Base-by-base conservation (phyloP, 2,888 invertebrate species). In the Polydesmus complanatus region DNA sequence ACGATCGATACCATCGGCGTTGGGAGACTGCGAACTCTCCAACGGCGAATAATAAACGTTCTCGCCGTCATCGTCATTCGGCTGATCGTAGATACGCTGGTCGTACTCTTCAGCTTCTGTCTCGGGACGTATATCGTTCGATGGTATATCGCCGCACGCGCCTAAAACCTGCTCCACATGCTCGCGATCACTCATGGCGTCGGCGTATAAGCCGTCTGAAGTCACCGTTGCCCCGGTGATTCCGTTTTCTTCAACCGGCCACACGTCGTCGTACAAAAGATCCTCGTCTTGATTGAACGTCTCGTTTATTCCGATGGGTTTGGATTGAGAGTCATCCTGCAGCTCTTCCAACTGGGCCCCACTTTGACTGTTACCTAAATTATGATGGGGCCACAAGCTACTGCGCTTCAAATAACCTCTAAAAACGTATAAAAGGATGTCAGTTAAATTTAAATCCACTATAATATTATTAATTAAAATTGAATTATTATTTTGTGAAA, bases 21-120 rank as follows among this genome's bases (percentile, higher is more conserved):
- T 57, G 1, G 23, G 11, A 2, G 14, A 23, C 18, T 49, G 25
- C 57, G 21, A 22, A 26, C 23, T 22, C 18, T 58, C 58, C 3
- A 52, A 21, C 3, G 58, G 58, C 26, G 58, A 51, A 27, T 58
- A 58, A 52, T 58, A 58, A 3, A 58, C 58, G 52, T 58, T 47
- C 19, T 58, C 58, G 3, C 22, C 54, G 11, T 54, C 27, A 22
- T 58, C 58, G n/a, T 58, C 58, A 21, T 26, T 37, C 14, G 37
- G 37, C 37, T 37, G 37, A 37, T 37, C 37, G 14, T 37, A 37
- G 14, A 37, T 37, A 14, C 37, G 37, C 37, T 37, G 37, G 8
- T 14, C 37, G n/a, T n/a, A n/a, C n/a, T n/a, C n/a, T n/a, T n/a
- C n/a, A n/a, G n/a, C n/a, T n/a, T n/a, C n/a, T n/a, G n/a, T n/a